Conservation (phyloP, 1,140 invertebrate genomes). For the Drosophila erecta region DNA sequence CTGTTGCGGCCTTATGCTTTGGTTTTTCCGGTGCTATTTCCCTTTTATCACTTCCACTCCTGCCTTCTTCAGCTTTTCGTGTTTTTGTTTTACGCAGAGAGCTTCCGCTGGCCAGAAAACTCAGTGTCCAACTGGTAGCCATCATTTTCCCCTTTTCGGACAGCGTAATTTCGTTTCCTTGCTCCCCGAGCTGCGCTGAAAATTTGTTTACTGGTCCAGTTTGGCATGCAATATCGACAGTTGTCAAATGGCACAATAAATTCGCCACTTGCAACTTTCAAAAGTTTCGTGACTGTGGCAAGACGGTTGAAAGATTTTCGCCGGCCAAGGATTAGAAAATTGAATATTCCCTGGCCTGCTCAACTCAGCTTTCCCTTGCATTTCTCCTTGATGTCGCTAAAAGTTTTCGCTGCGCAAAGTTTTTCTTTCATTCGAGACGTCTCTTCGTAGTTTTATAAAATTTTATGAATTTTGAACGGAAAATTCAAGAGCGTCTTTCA, state of each 20-base stretch:
- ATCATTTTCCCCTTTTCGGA: neutral
- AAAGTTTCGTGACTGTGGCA: constrained; percentile 25
- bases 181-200: neutral
- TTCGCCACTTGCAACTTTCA: constrained; percentile 54
- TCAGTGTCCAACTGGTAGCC: constrained; percentile 13
- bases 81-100: constrained; percentile 60
- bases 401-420: constrained; percentile 50
- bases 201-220: constrained; percentile 68
- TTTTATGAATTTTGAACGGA: neutral
- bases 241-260: constrained; percentile 76
- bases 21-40: constrained; percentile 61
- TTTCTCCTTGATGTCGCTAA: constrained; percentile 2
- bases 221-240: constrained; percentile 54
- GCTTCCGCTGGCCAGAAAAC: constrained; percentile 41
- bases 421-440: constrained; percentile 58
- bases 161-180: neutral
- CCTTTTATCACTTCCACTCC: constrained; percentile 40
- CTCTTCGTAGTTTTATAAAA: constrained; percentile 20
- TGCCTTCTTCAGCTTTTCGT: constrained; percentile 10
- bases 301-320: constrained; percentile 41
- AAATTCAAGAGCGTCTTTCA: neutral
- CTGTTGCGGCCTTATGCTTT: constrained; percentile 51
- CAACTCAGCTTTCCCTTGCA: constrained; percentile 1
- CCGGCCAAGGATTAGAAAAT: constrained; percentile 61
- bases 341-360: constrained; percentile 51